phyloP scores from a whole-genome alignment of 2,888 invertebrate species.

The Lagria hirta region DNA sequence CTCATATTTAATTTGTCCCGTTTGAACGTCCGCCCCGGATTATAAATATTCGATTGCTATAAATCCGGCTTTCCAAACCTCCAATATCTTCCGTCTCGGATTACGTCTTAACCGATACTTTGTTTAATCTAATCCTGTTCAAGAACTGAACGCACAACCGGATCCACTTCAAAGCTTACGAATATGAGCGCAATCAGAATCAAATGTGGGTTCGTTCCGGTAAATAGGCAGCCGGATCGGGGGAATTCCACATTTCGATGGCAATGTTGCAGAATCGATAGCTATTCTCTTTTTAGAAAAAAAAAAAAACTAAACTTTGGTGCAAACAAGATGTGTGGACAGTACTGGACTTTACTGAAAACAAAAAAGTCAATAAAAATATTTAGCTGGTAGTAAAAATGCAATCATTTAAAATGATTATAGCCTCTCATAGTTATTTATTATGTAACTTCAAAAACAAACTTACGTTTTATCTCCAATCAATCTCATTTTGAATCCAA shows the following conservation, averaged over 20 bases:
- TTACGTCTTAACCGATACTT: slow-evolving; percentile 42
- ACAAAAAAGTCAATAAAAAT: no score
- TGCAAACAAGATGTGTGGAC: no score
- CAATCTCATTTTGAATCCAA: no score
- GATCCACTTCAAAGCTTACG: slow-evolving; percentile 49
- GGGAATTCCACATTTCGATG: slow-evolving; percentile 24
- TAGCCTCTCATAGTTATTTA: no score
- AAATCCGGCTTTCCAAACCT: slow-evolving; percentile 33
- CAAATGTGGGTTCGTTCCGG: slow-evolving; percentile 50
- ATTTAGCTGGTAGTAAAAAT: no score
- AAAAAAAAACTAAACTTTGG: no score
- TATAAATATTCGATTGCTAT: slow-evolving; percentile 51
- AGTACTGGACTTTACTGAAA: no score
- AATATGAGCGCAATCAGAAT: slow-evolving; percentile 51
- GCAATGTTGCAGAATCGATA: slow-evolving; percentile 23
- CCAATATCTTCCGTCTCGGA: slow-evolving; percentile 22
- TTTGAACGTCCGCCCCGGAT: slow-evolving; percentile 41
- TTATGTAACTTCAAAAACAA: no score
- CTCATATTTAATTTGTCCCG: slow-evolving; percentile 49
- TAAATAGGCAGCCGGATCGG: slow-evolving; percentile 44
- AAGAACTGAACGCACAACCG: slow-evolving; percentile 29
- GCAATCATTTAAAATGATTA: no score
- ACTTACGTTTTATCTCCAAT: no score
- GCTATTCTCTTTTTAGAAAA: no score
- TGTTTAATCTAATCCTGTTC: slow-evolving; percentile 48